Evolutionary conservation across 2,888 invertebrate genomes (phyloP).

Genomic region (Lasioglossum calceatum): DNA sequence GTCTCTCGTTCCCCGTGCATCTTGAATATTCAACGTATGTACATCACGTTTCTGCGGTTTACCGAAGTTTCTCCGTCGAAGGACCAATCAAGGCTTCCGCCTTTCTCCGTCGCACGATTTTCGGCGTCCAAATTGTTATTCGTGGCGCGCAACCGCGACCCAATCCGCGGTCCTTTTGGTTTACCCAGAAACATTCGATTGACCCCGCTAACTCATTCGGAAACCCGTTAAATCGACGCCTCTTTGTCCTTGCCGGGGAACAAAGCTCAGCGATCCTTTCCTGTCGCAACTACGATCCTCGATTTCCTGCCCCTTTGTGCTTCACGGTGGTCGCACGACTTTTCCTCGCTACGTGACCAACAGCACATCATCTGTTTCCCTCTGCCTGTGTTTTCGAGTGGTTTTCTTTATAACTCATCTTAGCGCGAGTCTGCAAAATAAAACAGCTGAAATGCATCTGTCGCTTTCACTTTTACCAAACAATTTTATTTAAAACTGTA

Average conservation of each 20-base stretch:
- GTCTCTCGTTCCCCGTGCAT: slow-evolving; percentile 39
- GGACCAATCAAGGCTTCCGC: slow-evolving; percentile 58
- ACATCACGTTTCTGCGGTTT: slow-evolving; percentile 10
- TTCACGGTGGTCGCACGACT: slow-evolving; percentile 22
- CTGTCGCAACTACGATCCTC: slow-evolving; percentile 31
- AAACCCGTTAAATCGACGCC: slow-evolving; percentile 68
- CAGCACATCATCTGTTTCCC: not conserved
- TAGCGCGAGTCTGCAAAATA: not conserved
- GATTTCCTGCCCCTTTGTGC: slow-evolving; percentile 50
- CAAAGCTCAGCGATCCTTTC: slow-evolving; percentile 65
- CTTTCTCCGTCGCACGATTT: slow-evolving; percentile 60
- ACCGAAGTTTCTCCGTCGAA: slow-evolving; percentile 20
- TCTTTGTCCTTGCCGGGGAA: slow-evolving; percentile 66
- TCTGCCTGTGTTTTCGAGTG: not conserved
- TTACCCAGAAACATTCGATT: slow-evolving; percentile 74
- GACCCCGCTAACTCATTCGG: slow-evolving; percentile 56
- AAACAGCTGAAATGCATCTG: too few relatives aligned
- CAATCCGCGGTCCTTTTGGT: slow-evolving; percentile 39
- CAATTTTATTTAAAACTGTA: not conserved
- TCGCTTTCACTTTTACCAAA: not conserved
- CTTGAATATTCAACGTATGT: slow-evolving; percentile 54
- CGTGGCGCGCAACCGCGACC: slow-evolving; percentile 40
- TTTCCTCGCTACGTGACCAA: slow-evolving; percentile 41
- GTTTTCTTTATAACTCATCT: not conserved
- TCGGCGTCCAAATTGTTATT: slow-evolving; percentile 61